Evolutionary conservation across 2,113 vertebrate species (phyloP), one percentile per base, ranked within the genome.

Genomic region (Rhynchomys soricoides): DNA sequence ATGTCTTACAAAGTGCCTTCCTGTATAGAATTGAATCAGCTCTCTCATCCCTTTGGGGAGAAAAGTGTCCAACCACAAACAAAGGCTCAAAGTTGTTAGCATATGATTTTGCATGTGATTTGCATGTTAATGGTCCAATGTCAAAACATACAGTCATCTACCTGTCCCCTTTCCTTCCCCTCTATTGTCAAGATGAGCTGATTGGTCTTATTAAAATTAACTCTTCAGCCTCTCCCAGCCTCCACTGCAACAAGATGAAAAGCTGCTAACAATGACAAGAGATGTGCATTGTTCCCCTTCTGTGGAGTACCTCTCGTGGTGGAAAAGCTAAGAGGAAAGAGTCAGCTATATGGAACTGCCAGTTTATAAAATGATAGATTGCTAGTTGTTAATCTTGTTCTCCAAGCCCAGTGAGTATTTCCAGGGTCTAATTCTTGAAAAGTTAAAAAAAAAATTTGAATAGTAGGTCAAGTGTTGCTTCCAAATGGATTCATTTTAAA

Each of bases 71-170:
- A 93, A 87, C 82, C 73, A 81, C 92, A 96, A 96, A 97, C 95
- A 97, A 97, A 95, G 92, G 15, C 96, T 94, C 73, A 66, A 97
- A 96, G 90, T 97, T 96, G 93, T 97, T 97, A 97, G 95, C 95
- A 91, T 96, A 97, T 95, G 79, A 96, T 96, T 97, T 97, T 97
- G 97, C 97, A 97, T 97, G 92, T 87, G 86, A 98, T 98, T 98
- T 97, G 96, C 97, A 97, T 97, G 91, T 89, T 97, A 98, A 98
- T 96, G 48, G 91, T 70, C 86, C 91, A 57, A 85, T 97, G 97
- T 98, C 97, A 98, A 97, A 97, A 96, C 95, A 97, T 2, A 15
- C 93, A 95, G 96, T 96, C 91, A 85, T 97, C 92, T 97, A 96
- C 97, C 97, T 97, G 96, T 96, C 96, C 90, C 50, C 82, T 29